Evolutionary conservation across 2,797 vertebrate species (phyloP), one percentile per base, ranked within the genome.

Genomic region (Selene dorsalis): DNA sequence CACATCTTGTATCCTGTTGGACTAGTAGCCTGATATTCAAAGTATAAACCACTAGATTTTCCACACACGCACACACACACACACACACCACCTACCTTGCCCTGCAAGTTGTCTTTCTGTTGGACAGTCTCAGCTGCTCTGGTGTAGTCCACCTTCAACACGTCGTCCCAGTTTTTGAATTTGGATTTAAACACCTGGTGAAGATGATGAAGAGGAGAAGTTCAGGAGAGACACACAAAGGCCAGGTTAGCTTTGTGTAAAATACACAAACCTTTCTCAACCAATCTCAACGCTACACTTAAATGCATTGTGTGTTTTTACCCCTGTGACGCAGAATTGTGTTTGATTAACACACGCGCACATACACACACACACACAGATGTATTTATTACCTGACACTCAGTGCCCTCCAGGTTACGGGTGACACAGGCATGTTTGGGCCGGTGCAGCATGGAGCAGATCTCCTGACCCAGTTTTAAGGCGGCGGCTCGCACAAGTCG

Each of bases 111-210:
- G 0, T 89, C 91, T 0, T 76, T 91, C 85, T 98, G 95, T 55
- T 96, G 92, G 48, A 99, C 96, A 0, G 93, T 95, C 89, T 99
- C 98, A 0, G 98, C 97, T 0, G 97, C 98, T 82, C 97, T 95
- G 39, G 97, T 99, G 89, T 99, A 99, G 85, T 99, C 98, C 86
- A 99, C 98, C 0, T 94, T 96, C 87, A 99, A 80, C 50, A 99
- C 97, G 0, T 99, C 98, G 0, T 99, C 98, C 98, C 98, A 99
- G 83, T 99, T 99, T 93, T 96, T 99, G 91, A 99, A 99, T 89
- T 96, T 99, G 73, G 98, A 97, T 83, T 99, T 99, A 84, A 96
- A 99, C 75, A 99, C 96, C 98, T 99, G 67, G 38, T 1, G 32
- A 45, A 26, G 18, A n/a, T n/a, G n/a, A 69, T 12, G 14, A 76